Conservation (phyloP, 1,140 invertebrate genomes). For the Carposina sasakii region DNA sequence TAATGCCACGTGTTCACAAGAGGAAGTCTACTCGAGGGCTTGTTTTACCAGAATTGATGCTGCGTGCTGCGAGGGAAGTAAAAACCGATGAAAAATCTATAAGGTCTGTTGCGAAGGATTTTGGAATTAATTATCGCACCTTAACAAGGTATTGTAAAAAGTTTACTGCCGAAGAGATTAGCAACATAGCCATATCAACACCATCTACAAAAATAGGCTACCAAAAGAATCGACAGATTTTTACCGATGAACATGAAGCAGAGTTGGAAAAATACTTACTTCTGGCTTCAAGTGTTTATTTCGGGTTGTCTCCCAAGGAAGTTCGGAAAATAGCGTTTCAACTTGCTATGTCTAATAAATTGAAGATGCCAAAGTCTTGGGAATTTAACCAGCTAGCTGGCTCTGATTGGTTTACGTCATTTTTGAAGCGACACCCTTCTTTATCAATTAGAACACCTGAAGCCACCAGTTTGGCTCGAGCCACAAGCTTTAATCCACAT, state of each 20-base stretch:
- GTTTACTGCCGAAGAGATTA: slow-evolving; percentile 2
- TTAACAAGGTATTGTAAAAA: slow-evolving; percentile 5
- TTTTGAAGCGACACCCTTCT: slow-evolving; percentile 33
- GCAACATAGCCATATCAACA: too few species aligned
- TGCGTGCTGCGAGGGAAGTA: not conserved
- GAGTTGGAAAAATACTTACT: not conserved
- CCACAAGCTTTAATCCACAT: slow-evolving; percentile 43
- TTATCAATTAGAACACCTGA: slow-evolving; percentile 43
- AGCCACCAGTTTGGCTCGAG: slow-evolving; percentile 46
- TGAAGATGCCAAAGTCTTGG: not conserved
- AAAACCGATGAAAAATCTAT: not conserved
- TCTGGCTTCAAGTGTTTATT: not conserved
- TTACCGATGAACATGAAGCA: not conserved
- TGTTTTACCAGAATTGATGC: too few species aligned
- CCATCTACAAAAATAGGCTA: too few species aligned
- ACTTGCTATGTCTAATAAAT: not conserved
- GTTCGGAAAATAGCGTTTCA: not conserved
- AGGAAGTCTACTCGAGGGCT: too few species aligned
- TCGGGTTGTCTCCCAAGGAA: slow-evolving; percentile 1
- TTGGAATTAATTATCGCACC: slow-evolving; percentile 3
- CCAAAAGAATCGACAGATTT: too few species aligned
- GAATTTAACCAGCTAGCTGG: not conserved
- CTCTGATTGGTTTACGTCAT: slow-evolving; percentile 12
- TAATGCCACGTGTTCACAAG: too few species aligned
- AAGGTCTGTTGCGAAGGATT: slow-evolving; percentile 6